phyloP scores from a whole-genome alignment of 2,888 invertebrate species.

The Ecdyonurus torrentis region DNA sequence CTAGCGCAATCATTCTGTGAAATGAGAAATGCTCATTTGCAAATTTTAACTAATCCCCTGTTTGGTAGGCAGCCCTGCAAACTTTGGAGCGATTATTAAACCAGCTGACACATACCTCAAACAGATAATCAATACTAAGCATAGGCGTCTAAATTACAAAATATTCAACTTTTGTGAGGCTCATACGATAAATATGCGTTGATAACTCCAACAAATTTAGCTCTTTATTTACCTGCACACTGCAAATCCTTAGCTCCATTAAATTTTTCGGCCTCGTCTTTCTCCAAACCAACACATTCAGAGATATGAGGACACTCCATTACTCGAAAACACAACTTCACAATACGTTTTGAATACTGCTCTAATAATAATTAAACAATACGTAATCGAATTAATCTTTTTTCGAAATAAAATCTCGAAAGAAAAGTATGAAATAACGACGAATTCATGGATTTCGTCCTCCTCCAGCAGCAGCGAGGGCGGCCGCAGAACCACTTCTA shows the following conservation, averaged over 20 bases:
- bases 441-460: neutral
- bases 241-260: conserved; percentile 42
- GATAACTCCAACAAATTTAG: no score
- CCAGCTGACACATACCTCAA: neutral
- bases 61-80: neutral
- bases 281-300: conserved; percentile 42
- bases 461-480: neutral
- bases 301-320: conserved; percentile 55
- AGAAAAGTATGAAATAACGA: neutral
- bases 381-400: neutral
- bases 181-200: no score
- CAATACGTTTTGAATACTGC: no score
- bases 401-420: neutral
- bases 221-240: conserved; percentile 39
- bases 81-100: neutral
- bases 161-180: neutral
- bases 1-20: no score
- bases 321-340: no score
- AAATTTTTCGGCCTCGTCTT: conserved; percentile 31
- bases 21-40: no score
- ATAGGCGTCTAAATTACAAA: neutral
- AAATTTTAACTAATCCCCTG: neutral
- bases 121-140: neutral
- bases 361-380: neutral
- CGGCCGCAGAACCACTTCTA: neutral